phyloP scores from a whole-genome alignment of 92 coral and sea anemone genomes.

The Umimayanthus chanpuru region DNA sequence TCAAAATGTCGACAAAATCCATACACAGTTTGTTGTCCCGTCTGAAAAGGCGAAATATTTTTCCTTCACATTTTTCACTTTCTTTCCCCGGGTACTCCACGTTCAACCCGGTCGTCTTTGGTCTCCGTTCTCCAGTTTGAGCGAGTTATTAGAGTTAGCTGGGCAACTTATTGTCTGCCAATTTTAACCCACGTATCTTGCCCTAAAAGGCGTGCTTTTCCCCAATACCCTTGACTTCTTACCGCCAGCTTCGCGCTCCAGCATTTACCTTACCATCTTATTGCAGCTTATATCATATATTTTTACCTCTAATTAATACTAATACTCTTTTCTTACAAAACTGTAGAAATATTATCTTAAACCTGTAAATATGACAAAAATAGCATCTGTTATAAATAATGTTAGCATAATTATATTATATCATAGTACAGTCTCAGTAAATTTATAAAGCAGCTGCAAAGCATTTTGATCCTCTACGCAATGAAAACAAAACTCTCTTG shows the following conservation, averaged over 20 bases:
- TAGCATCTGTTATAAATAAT: constrained; percentile 41
- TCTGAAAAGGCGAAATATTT: background rate
- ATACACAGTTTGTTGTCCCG: background rate
- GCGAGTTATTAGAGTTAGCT: no score
- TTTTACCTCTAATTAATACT: constrained; percentile 2
- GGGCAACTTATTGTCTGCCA: background rate
- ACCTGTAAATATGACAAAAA: constrained; percentile 26
- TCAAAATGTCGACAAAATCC: background rate
- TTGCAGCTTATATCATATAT: background rate
- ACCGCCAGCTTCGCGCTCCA: background rate
- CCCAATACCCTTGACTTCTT: background rate
- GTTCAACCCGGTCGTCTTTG: no score
- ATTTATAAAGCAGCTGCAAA: background rate
- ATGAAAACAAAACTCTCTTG: background rate
- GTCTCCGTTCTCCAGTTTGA: no score
- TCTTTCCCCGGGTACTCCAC: background rate
- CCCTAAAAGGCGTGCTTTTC: background rate
- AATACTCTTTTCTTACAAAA: constrained; percentile 21
- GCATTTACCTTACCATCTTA: background rate
- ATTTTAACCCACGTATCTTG: no score
- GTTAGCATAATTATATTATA: background rate
- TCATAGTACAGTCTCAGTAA: background rate
- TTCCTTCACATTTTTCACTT: background rate
- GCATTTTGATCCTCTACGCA: background rate
- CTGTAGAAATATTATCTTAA: constrained; percentile 30